Percentiles rank a stretch among this genome's conserved stretches.
These are phyloP conservation scores for Tinea trinotella DNA, from an alignment of 2,888 invertebrate species.

Conservation along the genomic window DNA sequence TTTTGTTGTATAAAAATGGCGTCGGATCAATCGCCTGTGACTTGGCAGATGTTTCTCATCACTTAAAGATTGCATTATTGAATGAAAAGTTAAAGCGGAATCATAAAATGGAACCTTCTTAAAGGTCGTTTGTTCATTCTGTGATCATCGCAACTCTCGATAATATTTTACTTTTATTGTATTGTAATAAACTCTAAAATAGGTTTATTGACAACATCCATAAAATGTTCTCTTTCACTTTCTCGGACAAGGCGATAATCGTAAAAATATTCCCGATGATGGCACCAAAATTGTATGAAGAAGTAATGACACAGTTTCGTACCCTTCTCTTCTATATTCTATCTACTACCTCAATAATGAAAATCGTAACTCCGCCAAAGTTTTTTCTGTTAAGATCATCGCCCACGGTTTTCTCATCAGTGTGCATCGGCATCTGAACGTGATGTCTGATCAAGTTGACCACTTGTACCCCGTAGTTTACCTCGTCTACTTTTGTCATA, in stretches of 20 bases:
- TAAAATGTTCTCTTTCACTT: background rate
- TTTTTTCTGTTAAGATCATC: no score
- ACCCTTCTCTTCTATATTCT: no score
- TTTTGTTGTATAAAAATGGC: background rate
- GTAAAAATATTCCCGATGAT: background rate
- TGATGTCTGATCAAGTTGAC: no score
- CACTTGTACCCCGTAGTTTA: no score
- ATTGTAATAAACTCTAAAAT: background rate
- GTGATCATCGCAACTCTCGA: background rate
- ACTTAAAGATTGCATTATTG: conserved; percentile 37
- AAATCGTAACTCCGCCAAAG: no score
- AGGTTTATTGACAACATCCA: background rate
- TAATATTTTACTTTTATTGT: background rate
- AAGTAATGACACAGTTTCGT: no score
- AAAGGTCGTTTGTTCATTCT: background rate
- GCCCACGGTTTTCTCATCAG: no score
- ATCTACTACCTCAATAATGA: no score
- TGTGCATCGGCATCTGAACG: no score
- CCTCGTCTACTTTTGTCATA: no score
- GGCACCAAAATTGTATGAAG: background rate
- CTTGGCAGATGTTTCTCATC: conserved; percentile 42
- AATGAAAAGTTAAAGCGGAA: conserved; percentile 28
- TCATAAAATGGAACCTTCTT: background rate
- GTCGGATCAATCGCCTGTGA: conserved; percentile 31
- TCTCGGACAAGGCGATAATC: background rate